phyloP scores from a whole-genome alignment of 2,888 invertebrate genomes.

The Clitarchus hookeri region DNA sequence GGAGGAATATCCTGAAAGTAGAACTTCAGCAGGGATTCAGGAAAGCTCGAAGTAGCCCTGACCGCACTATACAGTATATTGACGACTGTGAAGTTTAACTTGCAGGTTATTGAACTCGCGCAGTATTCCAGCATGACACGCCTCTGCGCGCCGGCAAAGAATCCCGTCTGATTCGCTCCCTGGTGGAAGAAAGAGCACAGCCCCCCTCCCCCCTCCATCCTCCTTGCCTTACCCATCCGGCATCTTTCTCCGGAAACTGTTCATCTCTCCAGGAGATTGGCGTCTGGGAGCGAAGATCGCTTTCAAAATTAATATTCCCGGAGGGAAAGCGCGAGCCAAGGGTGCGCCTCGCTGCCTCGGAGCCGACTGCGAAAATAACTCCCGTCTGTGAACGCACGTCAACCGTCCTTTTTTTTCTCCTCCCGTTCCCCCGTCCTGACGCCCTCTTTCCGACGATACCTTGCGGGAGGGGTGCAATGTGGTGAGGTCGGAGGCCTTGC shows the following conservation, averaged over 20 bases:
- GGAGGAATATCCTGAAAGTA: no score
- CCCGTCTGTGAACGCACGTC: not conserved
- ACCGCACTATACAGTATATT: no score
- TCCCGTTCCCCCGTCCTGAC: not conserved
- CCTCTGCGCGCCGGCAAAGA: not conserved
- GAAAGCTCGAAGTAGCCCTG: no score
- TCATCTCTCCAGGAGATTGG: no score
- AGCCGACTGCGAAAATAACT: not conserved
- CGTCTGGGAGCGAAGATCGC: not conserved
- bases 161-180: not conserved
- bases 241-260: conserved; percentile 2
- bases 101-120: no score
- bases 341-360: not conserved
- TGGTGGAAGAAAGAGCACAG: no score
- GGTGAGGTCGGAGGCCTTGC: not conserved
- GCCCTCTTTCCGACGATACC: not conserved
- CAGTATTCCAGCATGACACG: no score
- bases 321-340: not conserved
- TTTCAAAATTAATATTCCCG: not conserved
- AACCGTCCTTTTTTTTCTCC: no score
- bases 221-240: not conserved
- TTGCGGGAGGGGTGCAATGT: not conserved
- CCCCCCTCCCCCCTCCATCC: not conserved
- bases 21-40: no score
- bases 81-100: no score